Base-by-base conservation (phyloP, 1,140 invertebrate genomes). In the Ctenoplectra terminalis region DNA sequence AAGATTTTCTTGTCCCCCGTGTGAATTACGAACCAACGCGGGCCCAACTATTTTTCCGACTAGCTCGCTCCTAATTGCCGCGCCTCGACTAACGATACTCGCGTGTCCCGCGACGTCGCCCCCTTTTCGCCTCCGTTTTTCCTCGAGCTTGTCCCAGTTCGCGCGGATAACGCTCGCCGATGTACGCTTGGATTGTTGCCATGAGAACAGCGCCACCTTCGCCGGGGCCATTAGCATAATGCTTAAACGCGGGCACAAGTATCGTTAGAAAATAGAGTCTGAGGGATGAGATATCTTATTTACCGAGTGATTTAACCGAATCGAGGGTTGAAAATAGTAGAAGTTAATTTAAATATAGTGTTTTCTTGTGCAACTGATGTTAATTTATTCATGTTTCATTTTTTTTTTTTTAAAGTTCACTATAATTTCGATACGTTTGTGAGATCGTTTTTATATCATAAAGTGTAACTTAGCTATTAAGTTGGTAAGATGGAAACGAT, bases 1-100 rank as follows among this genome's bases (percentile, higher is more conserved):
- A 87, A 81, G 85, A 87, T 83, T 87, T 50, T 74, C 81, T 80
- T 87, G 72, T 83, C 73, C 50, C 73, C 48, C 31, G 56, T 34
- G 54, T 81, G 84, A 83, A 83, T 67, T 67, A 80, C 66, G 40
- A 75, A 52, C 31, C n/a, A 23, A 69, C 46, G 34, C 20, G 20
- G 29, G 31, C 43, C 79, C 48, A 58, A n/a, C 17, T 40, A 9
- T 56, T 37, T 54, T 48, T 31, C 58, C 26, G 48, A 77, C 37
- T 63, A 37, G 23, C 48, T 9, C 46, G 50, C 37, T 73, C 58
- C 77, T 80, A 80, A 80, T 80, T 80, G 58, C 70, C n/a, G 54
- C 43, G 31, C 23, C 67, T 17, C 56, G 26, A 63, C 77, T 54
- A 80, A 80, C 70, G 77, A 78, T 60, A 58, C 29, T 48, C 69